Base-by-base conservation (phyloP, 2,113 vertebrate species). In the Myotis lucifugus region DNA sequence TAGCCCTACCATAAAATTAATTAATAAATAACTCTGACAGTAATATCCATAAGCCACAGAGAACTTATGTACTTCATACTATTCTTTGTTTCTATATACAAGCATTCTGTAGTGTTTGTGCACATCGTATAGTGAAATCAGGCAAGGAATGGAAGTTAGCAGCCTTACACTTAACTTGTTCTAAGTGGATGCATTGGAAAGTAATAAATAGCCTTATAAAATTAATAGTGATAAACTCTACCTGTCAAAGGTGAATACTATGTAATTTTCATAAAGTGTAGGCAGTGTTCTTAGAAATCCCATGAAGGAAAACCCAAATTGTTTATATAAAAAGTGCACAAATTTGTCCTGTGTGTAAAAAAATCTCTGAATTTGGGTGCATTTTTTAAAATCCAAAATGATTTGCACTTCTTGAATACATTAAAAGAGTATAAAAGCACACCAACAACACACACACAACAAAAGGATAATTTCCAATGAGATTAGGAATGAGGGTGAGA, bases 1-100 rank as follows among this genome's bases (percentile, higher is more conserved):
- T 48, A 89, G 85, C 32, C 81, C 92, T 96, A 82, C 19, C 54
- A 5, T 96, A 97, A 96, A 86, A 88, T 97, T 81, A 96, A 96
- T 97, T 78, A 97, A 94, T 97, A 97, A 98, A 95, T 92, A 96
- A 93, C 83, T 95, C 95, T 97, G 91, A 87, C 95, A 87, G 83
- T 91, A 93, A 74, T 70, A 86, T 64, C 92, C 85, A 0, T 3
- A 91, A 70, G 82, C 95, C 88, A 54, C 15, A 11, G 79, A 88
- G 96, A 46, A 93, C 93, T 66, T 56, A 88, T 8, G 96, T 74
- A 64, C 93, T 83, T 6, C 83, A 76, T 10, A 9, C 81, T 52
- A 82, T 83, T 70, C 93, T 40, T 77, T 94, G 95, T n/a, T 94
- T 96, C 92, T 97, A 97, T 95, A 95, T 95, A 98, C 96, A 95